Base-by-base conservation (phyloP, 2,888 invertebrate species). In the Lepidocyrtoides sp. region DNA sequence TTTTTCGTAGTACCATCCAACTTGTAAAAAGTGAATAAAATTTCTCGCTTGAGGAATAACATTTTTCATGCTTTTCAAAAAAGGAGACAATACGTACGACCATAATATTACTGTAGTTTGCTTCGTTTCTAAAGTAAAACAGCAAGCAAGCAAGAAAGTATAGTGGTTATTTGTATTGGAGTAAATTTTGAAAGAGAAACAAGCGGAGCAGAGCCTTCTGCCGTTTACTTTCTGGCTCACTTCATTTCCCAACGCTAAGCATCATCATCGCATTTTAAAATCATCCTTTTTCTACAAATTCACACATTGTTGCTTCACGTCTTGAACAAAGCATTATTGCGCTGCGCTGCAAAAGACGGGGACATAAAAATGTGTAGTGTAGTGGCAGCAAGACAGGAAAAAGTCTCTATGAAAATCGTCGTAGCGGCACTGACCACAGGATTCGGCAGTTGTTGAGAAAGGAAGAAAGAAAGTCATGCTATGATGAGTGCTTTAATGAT, bases 201-300 rank as follows among this genome's bases (percentile, higher is more conserved):
- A 63, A 85, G 81, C 66, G 69, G 41, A 88, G 88, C 79, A 88
- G 63, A 88, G 89, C 89, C 60, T 89, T 72, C 77, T 89, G 90
- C 90, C 85, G 60, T 90, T 84, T 90, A 44, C 90, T 90, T 90
- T 90, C 83, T 90, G 90, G 90, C 90, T 90, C 90, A 90, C 90
- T 90, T 90, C 90, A 90, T 85, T 90, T 90, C 90, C 60, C 77
- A 90, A 77, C n/a, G 32, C 23, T 72, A 36, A 72, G 26, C 60
- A 23, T 83, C 29, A 41, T 81, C 26, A 32, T 57, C 26, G 32
- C 77, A 26, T 10, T 77, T 20, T 41, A 69, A 32, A 14, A 72
- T 72, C 54, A 26, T 77, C 77, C 1, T 32, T 8, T 23, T 3
- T 23, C 20, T n/a, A 48, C 54, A 60, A 60, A 57, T 36, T 54